Base-by-base conservation (phyloP, 2,113 vertebrate species). In the Mustela lutreola region DNA sequence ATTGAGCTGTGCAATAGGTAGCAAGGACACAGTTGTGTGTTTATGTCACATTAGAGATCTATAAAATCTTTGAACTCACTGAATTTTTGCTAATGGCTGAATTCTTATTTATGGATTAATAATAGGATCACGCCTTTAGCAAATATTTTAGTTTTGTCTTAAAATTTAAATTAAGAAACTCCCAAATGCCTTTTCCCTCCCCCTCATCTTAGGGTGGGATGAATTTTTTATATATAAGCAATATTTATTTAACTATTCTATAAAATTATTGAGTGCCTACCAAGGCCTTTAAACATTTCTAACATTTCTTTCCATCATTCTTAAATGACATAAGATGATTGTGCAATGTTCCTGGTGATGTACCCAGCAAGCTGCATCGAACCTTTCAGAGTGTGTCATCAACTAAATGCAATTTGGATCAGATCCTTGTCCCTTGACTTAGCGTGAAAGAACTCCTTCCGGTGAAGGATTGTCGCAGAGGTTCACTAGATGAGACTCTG, bases 281-380 rank as follows among this genome's bases (percentile, higher is more conserved):
- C 48, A 93, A 97, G 96, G 97, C 97, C 93, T 98, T 98, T 97
- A 98, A 96, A 95, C 97, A 98, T 97, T 95, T 97, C 96, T 95
- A 22, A 0, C 8, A 0, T 96, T 97, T 89, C 73, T 97, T 93
- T 89, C 94, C 7, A 85, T 80, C 93, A 0, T 95, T 89, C 60
- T 92, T 97, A 94, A 91, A 70, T 79, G 80, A 85, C 80, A 95
- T 95, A 67, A 95, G 86, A 92, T 86, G 67, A 76, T 91, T 79
- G 95, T 95, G 96, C 95, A 56, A 75, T 9, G 63, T 87, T 76
- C 50, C 91, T 82, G 62, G 58, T 97, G 97, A 80, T 1, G 11
- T 63, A 86, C 67, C 81, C 87, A 56, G 75, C 16, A 11, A 63
- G 84, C 88, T 81, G 58, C 85, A 94, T 94, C 12, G 0, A 42